Conservation (phyloP, 2,888 invertebrate genomes). For the Salticus scenicus region DNA sequence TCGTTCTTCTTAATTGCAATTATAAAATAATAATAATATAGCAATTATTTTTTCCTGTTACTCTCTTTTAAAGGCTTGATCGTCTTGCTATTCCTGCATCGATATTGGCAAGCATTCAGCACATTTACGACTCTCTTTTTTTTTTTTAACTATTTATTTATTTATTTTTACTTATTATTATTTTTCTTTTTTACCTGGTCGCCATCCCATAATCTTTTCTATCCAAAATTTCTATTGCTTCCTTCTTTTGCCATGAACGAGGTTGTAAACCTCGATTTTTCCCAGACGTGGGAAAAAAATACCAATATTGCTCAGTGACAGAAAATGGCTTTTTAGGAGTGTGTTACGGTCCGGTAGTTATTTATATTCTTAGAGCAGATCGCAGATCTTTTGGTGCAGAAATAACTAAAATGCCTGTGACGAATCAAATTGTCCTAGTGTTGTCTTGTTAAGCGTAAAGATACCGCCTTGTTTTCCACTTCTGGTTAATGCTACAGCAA, state of each 20-base stretch:
- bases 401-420: not conserved
- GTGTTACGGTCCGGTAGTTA: not conserved
- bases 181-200: too few species aligned
- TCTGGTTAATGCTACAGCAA: not conserved
- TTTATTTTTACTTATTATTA: too few species aligned
- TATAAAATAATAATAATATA: too few species aligned
- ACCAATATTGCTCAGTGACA: not conserved
- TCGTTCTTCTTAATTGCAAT: too few species aligned
- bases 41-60: too few species aligned
- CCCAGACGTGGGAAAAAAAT: not conserved
- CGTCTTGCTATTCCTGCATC: too few species aligned
- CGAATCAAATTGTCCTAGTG: not conserved
- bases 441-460: not conserved
- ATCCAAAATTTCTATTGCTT: not conserved
- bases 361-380: not conserved
- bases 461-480: not conserved
- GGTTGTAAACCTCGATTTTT: conserved; percentile 4
- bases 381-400: not conserved
- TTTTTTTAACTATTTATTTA: too few species aligned
- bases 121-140: too few species aligned
- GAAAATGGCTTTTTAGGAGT: not conserved
- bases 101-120: too few species aligned
- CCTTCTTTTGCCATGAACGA: not conserved
- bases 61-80: too few species aligned
- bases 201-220: too few species aligned